Base-by-base conservation (phyloP, 92 coral and sea anemone species). In the Desmophyllum pertusum region DNA sequence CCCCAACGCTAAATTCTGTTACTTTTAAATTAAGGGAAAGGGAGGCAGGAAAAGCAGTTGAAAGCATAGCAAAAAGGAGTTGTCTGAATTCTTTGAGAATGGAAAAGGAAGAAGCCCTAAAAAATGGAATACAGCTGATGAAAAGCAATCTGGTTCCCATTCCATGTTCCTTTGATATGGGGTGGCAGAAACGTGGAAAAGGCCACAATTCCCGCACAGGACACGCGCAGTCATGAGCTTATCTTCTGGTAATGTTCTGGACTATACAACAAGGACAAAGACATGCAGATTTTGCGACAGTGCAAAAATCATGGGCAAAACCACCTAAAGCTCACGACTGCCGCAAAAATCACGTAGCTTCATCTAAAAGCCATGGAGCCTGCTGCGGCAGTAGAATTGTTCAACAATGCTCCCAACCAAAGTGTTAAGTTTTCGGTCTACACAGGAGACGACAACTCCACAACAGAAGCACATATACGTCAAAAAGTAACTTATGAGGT, bases 311-410 rank as follows among this genome's bases (percentile, higher is more conserved):
- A 59, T 59, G 8, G 76, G 77, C n/a, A 37, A 81, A 76, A 59
- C 33, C 11, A 17, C 59, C 88, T 53, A 73, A 40, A 66, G 73
- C 48, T 6, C 95, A 92, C 86, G 95, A 89, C 86, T 88, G 95
- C 72, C 52, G 88, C 6, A 72, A 74, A 19, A 88, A 88, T 18
- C 91, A 87, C 64, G 29, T 38, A 30, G 95, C 81, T 0, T 92
- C 93, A 3, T 92, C 96, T 6, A 87, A 92, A 79, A 84, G 91
- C n/a, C n/a, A n/a, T n/a, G n/a, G n/a, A n/a, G n/a, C n/a, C n/a
- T n/a, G n/a, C n/a, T n/a, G n/a, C n/a, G n/a, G n/a, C n/a, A n/a
- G n/a, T n/a, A n/a, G n/a, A n/a, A n/a, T n/a, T n/a, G n/a, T n/a
- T n/a, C n/a, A n/a, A n/a, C n/a, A n/a, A n/a, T n/a, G n/a, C n/a